Evolutionary conservation across 2,113 vertebrate genomes (phyloP).

Genomic region (Puntigrus tetrazona): DNA sequence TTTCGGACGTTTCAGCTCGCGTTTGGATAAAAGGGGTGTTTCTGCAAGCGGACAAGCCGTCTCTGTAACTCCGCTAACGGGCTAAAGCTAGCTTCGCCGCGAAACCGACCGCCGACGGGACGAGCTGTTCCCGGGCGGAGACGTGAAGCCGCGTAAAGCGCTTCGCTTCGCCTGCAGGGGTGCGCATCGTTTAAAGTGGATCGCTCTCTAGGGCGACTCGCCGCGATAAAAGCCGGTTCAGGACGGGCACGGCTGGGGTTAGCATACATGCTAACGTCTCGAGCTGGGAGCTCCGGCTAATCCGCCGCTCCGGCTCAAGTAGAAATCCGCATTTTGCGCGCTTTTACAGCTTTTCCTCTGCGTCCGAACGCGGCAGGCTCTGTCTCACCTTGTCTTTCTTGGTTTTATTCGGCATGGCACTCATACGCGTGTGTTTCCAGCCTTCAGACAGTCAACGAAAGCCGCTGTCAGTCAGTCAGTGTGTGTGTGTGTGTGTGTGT

Average conservation of each 20-base stretch:
- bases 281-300: not conserved
- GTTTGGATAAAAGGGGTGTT: not conserved
- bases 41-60: not conserved
- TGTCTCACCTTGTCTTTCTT: slow-evolving; percentile 93
- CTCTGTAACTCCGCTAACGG: not conserved
- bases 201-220: no score
- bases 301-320: no score
- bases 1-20: not conserved
- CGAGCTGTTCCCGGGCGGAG: not conserved
- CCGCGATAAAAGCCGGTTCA: not conserved
- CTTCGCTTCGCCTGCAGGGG: fast-evolving
- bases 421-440: slow-evolving; percentile 61
- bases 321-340: not conserved
- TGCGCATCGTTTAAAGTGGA: not conserved
- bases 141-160: not conserved
- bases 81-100: slow-evolving; percentile 26
- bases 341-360: not conserved
- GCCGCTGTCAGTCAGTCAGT: not conserved
- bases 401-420: slow-evolving; percentile 94
- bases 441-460: not conserved
- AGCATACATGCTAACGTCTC: slow-evolving; percentile 9
- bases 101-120: not conserved
- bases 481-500: not conserved
- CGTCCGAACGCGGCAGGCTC: not conserved
- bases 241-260: not conserved